Percentiles rank a stretch among this genome's conserved stretches.
phyloP scores from a whole-genome alignment of 2,113 vertebrate genomes.

The Oceanites oceanicus region DNA sequence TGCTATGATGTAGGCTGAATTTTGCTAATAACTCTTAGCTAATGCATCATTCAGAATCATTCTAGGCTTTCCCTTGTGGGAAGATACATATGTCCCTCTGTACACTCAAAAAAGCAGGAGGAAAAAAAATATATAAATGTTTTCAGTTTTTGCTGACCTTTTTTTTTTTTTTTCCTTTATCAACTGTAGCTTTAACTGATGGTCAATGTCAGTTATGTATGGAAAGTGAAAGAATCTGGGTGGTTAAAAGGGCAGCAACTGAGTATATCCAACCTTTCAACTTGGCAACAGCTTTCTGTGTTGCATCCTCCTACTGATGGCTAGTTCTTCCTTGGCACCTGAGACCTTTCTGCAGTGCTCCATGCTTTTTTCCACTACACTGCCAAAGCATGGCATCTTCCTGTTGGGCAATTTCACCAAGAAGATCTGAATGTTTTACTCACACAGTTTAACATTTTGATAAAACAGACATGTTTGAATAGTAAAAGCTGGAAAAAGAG shows the following conservation, averaged over 20 bases:
- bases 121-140: neutral
- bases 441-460: neutral
- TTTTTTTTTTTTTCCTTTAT: neutral
- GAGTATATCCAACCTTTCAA: neutral
- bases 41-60: neutral
- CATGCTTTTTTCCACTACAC: neutral
- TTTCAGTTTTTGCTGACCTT: neutral
- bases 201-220: neutral
- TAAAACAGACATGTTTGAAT: neutral
- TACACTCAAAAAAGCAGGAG: neutral
- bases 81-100: neutral
- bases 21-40: neutral
- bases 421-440: neutral
- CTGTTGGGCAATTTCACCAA: neutral
- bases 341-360: neutral
- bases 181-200: neutral
- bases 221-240: neutral
- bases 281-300: neutral
- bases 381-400: neutral
- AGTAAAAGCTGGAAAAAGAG: neutral
- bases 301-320: neutral
- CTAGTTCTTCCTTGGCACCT: neutral
- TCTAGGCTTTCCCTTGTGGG: neutral
- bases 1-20: neutral
- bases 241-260: neutral